Percentiles rank a stretch among this genome's conserved stretches.
Evolutionary conservation across 2,113 vertebrate species (phyloP).

Genomic region (Ranitomeya variabilis): DNA sequence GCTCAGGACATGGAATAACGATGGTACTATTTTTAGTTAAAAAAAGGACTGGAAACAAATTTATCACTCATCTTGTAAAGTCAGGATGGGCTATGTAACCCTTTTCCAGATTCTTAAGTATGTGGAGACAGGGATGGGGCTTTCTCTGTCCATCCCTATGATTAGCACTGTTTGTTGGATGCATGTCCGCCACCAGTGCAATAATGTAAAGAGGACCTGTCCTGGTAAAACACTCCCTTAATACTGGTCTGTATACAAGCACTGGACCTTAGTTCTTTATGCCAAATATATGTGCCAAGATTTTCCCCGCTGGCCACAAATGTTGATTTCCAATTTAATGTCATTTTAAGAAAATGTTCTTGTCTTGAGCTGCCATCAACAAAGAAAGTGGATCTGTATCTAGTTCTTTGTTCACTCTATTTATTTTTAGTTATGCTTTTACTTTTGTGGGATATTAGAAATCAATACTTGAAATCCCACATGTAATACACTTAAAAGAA

Average conservation of each 20-base stretch:
- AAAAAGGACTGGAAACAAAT: neutral
- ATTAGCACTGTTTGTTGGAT: neutral
- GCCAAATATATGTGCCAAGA: conserved; percentile 34
- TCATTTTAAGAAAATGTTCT: neutral
- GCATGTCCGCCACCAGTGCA: neutral
- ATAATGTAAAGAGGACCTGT: neutral
- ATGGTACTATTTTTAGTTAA: neutral
- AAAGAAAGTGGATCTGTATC: neutral
- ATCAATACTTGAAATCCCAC: neutral
- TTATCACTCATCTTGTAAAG: too few relatives aligned
- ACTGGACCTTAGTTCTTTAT: neutral
- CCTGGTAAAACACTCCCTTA: neutral
- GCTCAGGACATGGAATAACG: neutral
- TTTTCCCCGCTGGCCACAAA: neutral
- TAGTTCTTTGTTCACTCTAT: neutral
- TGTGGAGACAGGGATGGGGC: neutral
- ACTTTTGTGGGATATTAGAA: neutral
- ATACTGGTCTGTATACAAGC: neutral
- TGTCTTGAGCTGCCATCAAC: neutral
- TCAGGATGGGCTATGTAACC: neutral
- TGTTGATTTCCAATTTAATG: neutral
- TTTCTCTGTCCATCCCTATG: neutral
- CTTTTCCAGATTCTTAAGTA: neutral
- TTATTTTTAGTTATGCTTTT: neutral
- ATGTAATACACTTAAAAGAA: neutral